phyloP scores from a whole-genome alignment of 2,113 vertebrate genomes.

The Ursus arctos region DNA sequence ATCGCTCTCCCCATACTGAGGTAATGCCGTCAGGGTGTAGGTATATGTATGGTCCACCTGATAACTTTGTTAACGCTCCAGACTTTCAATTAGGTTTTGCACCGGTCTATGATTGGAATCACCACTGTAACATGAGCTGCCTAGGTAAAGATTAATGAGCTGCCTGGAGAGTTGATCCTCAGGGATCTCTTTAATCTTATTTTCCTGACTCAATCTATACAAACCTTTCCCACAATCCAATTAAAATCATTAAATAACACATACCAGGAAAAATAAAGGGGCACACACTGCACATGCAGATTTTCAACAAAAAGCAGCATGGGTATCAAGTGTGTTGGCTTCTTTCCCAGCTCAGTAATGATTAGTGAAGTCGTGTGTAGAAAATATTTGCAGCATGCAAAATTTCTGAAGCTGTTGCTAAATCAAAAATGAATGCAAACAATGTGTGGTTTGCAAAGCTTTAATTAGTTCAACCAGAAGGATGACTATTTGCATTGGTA shows the following conservation, averaged over 20 bases:
- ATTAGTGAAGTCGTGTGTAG: conserved; percentile 67
- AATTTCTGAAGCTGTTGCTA: conserved; percentile 63
- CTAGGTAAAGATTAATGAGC: conserved; percentile 64
- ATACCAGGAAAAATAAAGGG: conserved; percentile 57
- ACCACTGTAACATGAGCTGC: neutral
- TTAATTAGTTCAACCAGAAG: conserved; percentile 61
- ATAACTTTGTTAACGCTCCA: neutral
- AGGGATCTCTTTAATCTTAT: conserved; percentile 64
- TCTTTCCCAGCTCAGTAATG: conserved; percentile 65
- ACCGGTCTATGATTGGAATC: neutral
- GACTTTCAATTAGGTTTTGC: conserved; percentile 37
- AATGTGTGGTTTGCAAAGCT: conserved; percentile 43
- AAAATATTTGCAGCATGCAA: conserved; percentile 64
- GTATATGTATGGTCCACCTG: neutral
- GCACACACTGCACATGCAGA: neutral
- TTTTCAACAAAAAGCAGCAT: conserved; percentile 34
- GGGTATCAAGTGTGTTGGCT: conserved; percentile 52
- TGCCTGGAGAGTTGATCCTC: neutral
- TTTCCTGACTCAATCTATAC: conserved; percentile 57
- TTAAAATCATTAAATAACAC: conserved; percentile 73
- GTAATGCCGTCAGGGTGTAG: neutral
- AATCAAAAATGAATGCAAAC: conserved; percentile 69
- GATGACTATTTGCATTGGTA: conserved; percentile 2
- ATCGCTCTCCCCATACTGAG: neutral
- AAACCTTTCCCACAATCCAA: conserved; percentile 24